phyloP scores from a whole-genome alignment of 2,797 vertebrate species.

The Echeneis naucrates region DNA sequence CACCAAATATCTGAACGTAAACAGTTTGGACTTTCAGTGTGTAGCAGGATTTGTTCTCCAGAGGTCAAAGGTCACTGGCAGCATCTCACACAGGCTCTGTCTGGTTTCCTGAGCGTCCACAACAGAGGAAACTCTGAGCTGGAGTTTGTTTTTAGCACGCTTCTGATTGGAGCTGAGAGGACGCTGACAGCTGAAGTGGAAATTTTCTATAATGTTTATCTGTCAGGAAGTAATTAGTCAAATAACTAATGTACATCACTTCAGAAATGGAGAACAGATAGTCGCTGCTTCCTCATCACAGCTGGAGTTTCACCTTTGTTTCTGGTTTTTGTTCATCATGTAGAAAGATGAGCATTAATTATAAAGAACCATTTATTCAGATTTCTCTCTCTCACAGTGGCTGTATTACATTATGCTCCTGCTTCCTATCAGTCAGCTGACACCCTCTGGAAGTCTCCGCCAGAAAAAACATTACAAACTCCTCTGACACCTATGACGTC shows the following conservation, averaged over 20 bases:
- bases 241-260: neutral
- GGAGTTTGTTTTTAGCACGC: neutral
- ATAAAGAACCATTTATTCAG: neutral
- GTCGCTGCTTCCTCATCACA: neutral
- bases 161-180: neutral
- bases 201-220: neutral
- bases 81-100: conserved; percentile 12
- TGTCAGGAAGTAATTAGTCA: neutral
- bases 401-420: neutral
- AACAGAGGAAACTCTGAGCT: conserved; percentile 31
- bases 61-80: conserved; percentile 29
- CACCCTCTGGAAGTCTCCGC: conserved; percentile 29
- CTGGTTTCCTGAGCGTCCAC: conserved; percentile 43
- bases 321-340: neutral
- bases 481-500: neutral
- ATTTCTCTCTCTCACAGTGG: neutral
- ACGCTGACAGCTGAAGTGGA: conserved; percentile 3
- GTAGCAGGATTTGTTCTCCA: neutral
- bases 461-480: conserved; percentile 14
- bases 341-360: neutral
- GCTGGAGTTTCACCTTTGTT: neutral
- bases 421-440: conserved; percentile 12
- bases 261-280: neutral
- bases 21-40: too few species aligned
- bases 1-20: neutral